Evolutionary conservation across 2,797 vertebrate genomes (phyloP).

Genomic region (Ataeniobius toweri): DNA sequence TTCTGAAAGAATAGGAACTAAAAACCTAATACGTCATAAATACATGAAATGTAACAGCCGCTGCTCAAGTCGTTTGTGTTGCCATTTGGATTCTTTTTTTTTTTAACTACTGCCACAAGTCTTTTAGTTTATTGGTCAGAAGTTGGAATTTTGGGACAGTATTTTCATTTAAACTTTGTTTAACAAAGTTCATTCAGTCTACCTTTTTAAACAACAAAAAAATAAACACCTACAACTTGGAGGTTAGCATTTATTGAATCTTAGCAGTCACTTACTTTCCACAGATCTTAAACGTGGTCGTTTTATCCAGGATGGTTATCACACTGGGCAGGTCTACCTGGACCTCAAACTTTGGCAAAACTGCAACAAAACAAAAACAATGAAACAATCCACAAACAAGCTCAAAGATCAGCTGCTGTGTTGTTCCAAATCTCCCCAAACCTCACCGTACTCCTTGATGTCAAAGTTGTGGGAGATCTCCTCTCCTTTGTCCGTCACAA

Average conservation of each 20-base stretch:
- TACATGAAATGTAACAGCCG: too few species aligned
- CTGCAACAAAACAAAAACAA: slow-evolving; percentile 64
- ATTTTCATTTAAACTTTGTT: not conserved
- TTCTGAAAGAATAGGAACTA: too few species aligned
- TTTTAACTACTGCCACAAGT: too few species aligned
- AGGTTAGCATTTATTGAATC: not conserved
- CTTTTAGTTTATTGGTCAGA: not conserved
- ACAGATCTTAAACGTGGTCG: slow-evolving; percentile 74
- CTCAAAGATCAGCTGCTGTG: not conserved
- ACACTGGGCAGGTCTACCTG: slow-evolving; percentile 69
- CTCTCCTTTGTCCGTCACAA: slow-evolving; percentile 52
- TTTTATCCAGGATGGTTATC: slow-evolving; percentile 72
- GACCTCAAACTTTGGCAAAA: slow-evolving; percentile 83
- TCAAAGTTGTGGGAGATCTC: slow-evolving; percentile 63
- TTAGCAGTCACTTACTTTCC: slow-evolving; percentile 79
- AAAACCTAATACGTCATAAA: too few species aligned
- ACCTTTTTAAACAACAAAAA: too few species aligned
- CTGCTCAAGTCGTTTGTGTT: too few species aligned
- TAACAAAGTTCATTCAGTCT: not conserved
- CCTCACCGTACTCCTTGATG: slow-evolving; percentile 80
- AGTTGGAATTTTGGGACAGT: not conserved
- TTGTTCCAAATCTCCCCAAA: slow-evolving; percentile 1
- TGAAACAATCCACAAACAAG: not conserved
- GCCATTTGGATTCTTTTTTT: too few species aligned
- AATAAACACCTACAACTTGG: not conserved